These are phyloP conservation scores for Mobula birostris DNA, from an alignment of 2,113 vertebrate species.

Conservation along the genomic window DNA sequence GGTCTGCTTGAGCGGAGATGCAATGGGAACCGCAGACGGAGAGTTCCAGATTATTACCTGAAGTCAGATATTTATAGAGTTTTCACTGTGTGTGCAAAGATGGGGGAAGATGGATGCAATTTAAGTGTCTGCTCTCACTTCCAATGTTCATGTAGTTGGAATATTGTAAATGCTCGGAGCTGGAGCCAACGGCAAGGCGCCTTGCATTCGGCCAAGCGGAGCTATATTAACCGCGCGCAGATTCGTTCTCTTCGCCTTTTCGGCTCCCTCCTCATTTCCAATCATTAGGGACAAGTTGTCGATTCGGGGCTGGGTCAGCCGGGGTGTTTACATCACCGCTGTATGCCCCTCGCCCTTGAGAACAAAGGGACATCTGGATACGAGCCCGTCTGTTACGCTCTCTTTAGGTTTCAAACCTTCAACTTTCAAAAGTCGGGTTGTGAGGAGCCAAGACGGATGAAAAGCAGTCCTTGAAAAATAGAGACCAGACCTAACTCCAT, in stretches of 20 bases:
- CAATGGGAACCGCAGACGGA: neutral
- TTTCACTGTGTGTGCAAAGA: neutral
- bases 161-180: neutral
- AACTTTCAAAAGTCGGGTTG: neutral
- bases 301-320: neutral
- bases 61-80: neutral
- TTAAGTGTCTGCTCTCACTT: neutral
- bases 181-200: too few species aligned
- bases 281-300: neutral
- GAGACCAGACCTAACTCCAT: neutral
- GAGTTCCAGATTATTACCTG: neutral
- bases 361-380: neutral
- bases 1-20: neutral
- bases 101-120: neutral
- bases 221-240: neutral
- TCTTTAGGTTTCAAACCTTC: neutral
- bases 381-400: neutral
- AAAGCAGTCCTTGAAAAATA: too few species aligned
- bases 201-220: neutral
- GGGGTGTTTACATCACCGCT: neutral
- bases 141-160: neutral
- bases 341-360: neutral
- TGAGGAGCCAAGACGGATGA: neutral
- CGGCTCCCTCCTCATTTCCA: neutral
- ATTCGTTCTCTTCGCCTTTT: neutral